Conservation (phyloP, 2,113 vertebrate genomes). For the Chlorodrepanis virens region DNA sequence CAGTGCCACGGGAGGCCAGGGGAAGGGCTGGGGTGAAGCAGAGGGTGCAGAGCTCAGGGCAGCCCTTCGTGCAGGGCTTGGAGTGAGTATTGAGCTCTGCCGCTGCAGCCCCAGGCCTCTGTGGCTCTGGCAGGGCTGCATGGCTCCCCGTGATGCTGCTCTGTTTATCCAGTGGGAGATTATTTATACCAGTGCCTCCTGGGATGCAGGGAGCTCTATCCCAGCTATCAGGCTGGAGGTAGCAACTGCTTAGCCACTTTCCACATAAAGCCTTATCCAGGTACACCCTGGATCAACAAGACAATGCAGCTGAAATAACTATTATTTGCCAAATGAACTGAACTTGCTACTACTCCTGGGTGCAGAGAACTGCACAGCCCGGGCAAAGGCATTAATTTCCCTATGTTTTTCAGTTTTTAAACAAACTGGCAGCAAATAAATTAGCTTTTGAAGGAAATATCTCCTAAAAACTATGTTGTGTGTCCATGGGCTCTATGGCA, state of each 20-base stretch:
- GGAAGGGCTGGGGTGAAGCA: background rate
- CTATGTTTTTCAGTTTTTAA: conserved; percentile 6
- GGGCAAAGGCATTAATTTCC: background rate
- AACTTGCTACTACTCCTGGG: background rate
- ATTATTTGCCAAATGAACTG: conserved; percentile 27
- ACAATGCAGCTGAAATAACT: background rate
- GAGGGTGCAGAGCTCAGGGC: background rate
- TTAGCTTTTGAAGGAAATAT: background rate
- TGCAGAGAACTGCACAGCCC: background rate
- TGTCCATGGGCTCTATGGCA: background rate
- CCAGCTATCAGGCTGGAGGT: background rate
- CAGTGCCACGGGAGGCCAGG: too few relatives aligned
- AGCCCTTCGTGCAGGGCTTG: rapidly evolving
- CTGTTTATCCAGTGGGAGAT: rapidly evolving
- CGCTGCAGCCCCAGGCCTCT: background rate
- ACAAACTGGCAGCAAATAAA: background rate
- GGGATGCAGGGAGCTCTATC: background rate
- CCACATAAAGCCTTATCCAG: background rate
- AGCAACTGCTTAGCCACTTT: background rate
- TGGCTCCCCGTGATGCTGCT: rapidly evolving
- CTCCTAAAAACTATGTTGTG: background rate
- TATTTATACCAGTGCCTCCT: background rate
- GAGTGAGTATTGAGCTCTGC: rapidly evolving
- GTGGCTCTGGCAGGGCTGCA: background rate
- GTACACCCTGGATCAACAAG: background rate